Conservation (phyloP, 2,113 vertebrate species). For the Periophthalmus modestus region DNA sequence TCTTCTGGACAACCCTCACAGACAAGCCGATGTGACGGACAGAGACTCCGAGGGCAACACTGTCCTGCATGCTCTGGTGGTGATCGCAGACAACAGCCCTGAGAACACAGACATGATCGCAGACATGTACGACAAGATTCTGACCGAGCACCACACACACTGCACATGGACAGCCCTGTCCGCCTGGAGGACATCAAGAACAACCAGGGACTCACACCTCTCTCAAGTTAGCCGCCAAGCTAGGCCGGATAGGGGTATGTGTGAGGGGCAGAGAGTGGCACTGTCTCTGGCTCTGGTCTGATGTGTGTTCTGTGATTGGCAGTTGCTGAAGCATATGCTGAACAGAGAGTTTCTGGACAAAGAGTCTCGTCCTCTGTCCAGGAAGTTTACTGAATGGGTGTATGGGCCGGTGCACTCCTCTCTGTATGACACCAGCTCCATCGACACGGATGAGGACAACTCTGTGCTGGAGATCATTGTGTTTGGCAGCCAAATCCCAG, state of each 20-base stretch:
- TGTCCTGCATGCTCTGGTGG: slow-evolving; percentile 82
- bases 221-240: slow-evolving; percentile 85
- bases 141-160: slow-evolving; percentile 80
- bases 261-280: background rate
- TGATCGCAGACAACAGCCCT: slow-evolving; percentile 82
- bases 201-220: slow-evolving; percentile 83
- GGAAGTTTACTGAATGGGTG: slow-evolving; percentile 90
- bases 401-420: slow-evolving; percentile 89
- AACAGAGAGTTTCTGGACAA: slow-evolving; percentile 84
- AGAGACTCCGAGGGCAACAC: slow-evolving; percentile 85
- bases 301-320: slow-evolving; percentile 5
- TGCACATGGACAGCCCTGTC: slow-evolving; percentile 38
- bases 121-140: slow-evolving; percentile 83
- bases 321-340: slow-evolving; percentile 87
- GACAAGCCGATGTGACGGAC: slow-evolving; percentile 71
- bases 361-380: slow-evolving; percentile 81
- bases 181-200: slow-evolving; percentile 83
- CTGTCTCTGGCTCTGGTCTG: background rate
- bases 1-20: slow-evolving; percentile 84
- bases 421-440: slow-evolving; percentile 84
- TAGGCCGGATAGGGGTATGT: slow-evolving; percentile 86
- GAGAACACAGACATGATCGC: slow-evolving; percentile 87
- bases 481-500: slow-evolving; percentile 82
- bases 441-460: slow-evolving; percentile 84
- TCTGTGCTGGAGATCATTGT: slow-evolving; percentile 87